These are phyloP conservation scores for Sussaba pulchella DNA, from an alignment of 2,888 invertebrate species.

Conservation along the genomic window DNA sequence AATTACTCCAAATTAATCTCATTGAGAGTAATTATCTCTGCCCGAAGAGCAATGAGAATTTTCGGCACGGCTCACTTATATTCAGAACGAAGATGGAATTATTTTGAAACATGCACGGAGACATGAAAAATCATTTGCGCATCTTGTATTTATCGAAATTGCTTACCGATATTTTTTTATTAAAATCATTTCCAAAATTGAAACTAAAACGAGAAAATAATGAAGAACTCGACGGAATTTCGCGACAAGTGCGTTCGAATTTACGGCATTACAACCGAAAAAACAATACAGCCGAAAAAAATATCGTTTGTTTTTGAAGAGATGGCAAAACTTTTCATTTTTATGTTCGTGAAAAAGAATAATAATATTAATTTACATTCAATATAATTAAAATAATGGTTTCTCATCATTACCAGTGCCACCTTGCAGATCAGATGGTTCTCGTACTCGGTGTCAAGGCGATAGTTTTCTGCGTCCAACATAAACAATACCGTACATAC, in stretches of 20 bases:
- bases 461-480: slow-evolving; percentile 96
- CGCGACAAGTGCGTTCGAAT: neutral
- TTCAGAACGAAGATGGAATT: slow-evolving; percentile 52
- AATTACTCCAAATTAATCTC: neutral
- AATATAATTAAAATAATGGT: slow-evolving; percentile 43
- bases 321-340: slow-evolving; percentile 33
- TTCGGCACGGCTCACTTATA: neutral
- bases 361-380: slow-evolving; percentile 40
- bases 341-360: slow-evolving; percentile 6
- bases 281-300: slow-evolving; percentile 11
- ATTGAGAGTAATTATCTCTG: too few relatives aligned
- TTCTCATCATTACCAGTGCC: slow-evolving; percentile 89
- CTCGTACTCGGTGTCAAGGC: slow-evolving; percentile 98
- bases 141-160: slow-evolving; percentile 31
- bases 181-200: too few relatives aligned
- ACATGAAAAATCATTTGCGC: slow-evolving; percentile 67
- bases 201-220: slow-evolving; percentile 26
- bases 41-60: slow-evolving; percentile 3
- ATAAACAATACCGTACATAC: slow-evolving; percentile 82
- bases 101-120: slow-evolving; percentile 75
- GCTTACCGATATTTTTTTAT: too few relatives aligned
- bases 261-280: slow-evolving; percentile 3
- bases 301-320: neutral
- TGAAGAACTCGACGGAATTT: slow-evolving; percentile 17
- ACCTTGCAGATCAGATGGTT: slow-evolving; percentile 99